phyloP scores from a whole-genome alignment of 2,113 vertebrate genomes.

The Psephotus haematonotus region DNA sequence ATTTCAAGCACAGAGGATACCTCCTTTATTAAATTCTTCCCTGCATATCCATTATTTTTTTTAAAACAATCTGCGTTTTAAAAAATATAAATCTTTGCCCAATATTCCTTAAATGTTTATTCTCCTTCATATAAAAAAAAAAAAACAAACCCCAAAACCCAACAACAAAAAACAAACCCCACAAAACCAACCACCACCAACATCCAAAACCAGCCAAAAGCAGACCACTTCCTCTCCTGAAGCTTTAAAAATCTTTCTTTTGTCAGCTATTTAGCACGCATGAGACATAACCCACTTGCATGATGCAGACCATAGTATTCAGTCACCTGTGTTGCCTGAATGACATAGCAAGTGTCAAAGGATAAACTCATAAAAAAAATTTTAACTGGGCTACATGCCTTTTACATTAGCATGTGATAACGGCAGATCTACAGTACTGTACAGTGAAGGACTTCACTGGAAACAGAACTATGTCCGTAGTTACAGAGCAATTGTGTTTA shows the following conservation, averaged over 20 bases:
- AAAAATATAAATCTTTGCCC: neutral
- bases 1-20: neutral
- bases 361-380: neutral
- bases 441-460: neutral
- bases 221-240: neutral
- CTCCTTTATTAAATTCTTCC: neutral
- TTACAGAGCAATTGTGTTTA: neutral
- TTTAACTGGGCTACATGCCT: neutral
- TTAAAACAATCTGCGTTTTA: neutral
- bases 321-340: neutral
- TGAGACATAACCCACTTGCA: neutral
- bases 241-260: neutral
- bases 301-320: neutral
- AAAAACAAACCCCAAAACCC: neutral
- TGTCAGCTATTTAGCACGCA: neutral
- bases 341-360: neutral
- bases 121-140: neutral
- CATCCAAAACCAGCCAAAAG: neutral
- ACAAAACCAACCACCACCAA: neutral
- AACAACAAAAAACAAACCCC: neutral
- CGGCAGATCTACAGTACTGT: neutral
- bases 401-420: neutral
- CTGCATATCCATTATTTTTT: neutral
- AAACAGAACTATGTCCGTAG: neutral
- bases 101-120: neutral